These are phyloP conservation scores for Gouania willdenowi DNA, from an alignment of 2,797 vertebrate genomes.

Conservation along the genomic window DNA sequence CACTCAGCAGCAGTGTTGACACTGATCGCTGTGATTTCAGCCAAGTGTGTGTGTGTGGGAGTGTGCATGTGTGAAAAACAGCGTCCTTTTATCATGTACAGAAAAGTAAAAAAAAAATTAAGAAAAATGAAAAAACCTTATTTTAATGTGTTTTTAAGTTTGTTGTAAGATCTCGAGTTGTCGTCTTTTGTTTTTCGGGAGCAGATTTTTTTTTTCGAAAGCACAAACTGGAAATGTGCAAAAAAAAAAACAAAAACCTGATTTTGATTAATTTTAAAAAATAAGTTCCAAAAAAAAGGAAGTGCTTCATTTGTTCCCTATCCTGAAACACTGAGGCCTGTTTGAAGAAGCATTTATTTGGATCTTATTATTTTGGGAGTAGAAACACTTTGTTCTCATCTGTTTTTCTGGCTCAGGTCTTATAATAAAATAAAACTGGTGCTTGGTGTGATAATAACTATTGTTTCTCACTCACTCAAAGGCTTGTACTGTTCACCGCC, in stretches of 20 bases:
- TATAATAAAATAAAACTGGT: constrained; percentile 47
- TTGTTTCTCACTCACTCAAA: too few species aligned
- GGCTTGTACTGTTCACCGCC: constrained; percentile 31
- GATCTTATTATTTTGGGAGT: constrained; percentile 13
- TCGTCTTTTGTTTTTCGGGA: constrained; percentile 25
- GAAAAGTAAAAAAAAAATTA: constrained; percentile 20
- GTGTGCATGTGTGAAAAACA: constrained; percentile 24
- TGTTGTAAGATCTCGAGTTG: constrained; percentile 20
- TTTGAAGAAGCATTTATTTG: constrained; percentile 18
- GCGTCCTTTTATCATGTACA: constrained; percentile 38
- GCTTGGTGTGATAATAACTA: constrained; percentile 37
- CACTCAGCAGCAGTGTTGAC: constrained; percentile 11
- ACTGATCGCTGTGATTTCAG: constrained; percentile 16
- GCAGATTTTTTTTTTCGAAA: constrained; percentile 28
- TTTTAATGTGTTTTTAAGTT: constrained; percentile 41
- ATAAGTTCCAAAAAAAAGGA: constrained; percentile 15
- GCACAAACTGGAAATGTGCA: constrained; percentile 26
- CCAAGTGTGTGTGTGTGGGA: constrained; percentile 20
- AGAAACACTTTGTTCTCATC: constrained; percentile 33
- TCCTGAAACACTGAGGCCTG: constrained; percentile 17
- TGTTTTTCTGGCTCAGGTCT: constrained; percentile 60
- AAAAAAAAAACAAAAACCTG: too few species aligned
- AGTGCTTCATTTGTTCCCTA: constrained; percentile 24
- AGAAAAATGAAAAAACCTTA: constrained; percentile 27
- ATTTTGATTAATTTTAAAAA: background rate